A percentile compares a stretch with the other conserved stretches of the same genome.
phyloP scores from a whole-genome alignment of 2,113 vertebrate genomes.

The Paramisgurnus dabryanus region DNA sequence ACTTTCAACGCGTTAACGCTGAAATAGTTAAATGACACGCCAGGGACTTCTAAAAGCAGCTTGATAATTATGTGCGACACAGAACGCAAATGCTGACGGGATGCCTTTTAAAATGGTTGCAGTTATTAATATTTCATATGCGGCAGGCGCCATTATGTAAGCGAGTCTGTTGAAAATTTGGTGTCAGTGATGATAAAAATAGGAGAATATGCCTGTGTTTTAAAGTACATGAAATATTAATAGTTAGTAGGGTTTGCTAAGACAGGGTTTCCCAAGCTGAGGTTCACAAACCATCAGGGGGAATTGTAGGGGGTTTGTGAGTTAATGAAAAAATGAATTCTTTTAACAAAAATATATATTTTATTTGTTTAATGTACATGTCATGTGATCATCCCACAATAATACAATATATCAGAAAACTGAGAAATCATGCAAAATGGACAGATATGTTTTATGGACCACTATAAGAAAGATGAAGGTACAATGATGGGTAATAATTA shows the following conservation, averaged over 20 bases:
- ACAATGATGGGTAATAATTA: too few relatives aligned
- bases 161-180: not conserved
- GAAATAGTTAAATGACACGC: conserved; percentile 6
- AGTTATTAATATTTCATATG: conserved; percentile 16
- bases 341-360: too few relatives aligned
- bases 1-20: conserved; percentile 26
- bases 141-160: conserved; percentile 2
- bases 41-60: conserved; percentile 11
- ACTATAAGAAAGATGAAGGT: too few relatives aligned
- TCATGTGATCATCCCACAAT: too few relatives aligned
- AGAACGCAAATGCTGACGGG: not conserved
- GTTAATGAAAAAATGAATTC: too few relatives aligned
- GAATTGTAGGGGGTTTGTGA: too few relatives aligned
- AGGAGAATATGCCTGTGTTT: not conserved
- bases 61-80: not conserved
- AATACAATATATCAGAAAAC: too few relatives aligned
- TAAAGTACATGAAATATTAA: not conserved
- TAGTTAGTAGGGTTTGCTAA: not conserved
- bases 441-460: too few relatives aligned
- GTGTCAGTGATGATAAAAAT: not conserved
- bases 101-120: conserved; percentile 1
- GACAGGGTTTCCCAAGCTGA: too few relatives aligned
- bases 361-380: too few relatives aligned
- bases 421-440: too few relatives aligned
- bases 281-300: too few relatives aligned